Evolutionary conservation across 2,113 vertebrate genomes (phyloP).

Genomic region (Tupaia chinensis): DNA sequence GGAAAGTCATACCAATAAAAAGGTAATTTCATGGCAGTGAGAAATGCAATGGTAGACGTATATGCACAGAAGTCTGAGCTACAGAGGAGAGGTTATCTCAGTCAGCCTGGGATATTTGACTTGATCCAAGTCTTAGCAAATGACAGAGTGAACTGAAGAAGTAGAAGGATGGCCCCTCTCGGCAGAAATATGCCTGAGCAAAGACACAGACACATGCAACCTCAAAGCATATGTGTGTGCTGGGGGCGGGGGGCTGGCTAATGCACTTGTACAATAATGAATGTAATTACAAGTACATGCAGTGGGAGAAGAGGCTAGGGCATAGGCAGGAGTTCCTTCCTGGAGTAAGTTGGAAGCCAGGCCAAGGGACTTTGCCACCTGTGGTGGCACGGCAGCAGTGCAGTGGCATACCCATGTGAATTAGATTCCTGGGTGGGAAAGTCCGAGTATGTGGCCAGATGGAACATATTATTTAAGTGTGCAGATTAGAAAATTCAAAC

Average conservation of each 20-base stretch:
- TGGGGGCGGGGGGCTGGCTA: background rate
- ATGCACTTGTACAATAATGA: too few relatives aligned
- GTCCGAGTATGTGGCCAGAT: background rate
- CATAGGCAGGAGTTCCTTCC: background rate
- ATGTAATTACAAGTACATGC: rapidly evolving
- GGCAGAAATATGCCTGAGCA: background rate
- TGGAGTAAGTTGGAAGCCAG: background rate
- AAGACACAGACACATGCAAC: background rate
- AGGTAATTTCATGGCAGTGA: background rate
- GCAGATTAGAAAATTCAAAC: background rate
- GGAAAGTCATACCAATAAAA: background rate
- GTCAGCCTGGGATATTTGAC: background rate
- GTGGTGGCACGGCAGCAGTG: background rate
- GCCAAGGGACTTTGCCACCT: background rate
- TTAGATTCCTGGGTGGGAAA: background rate
- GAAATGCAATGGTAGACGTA: background rate
- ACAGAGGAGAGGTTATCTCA: too few relatives aligned
- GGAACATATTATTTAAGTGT: background rate
- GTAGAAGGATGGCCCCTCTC: background rate
- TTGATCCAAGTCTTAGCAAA: background rate
- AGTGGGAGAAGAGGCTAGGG: background rate
- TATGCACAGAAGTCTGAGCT: background rate
- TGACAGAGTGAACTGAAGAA: background rate
- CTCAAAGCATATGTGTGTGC: background rate
- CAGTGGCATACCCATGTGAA: too few relatives aligned